Evolutionary conservation across 2,888 invertebrate genomes (phyloP).

Genomic region (Therioaphis trifolii): DNA sequence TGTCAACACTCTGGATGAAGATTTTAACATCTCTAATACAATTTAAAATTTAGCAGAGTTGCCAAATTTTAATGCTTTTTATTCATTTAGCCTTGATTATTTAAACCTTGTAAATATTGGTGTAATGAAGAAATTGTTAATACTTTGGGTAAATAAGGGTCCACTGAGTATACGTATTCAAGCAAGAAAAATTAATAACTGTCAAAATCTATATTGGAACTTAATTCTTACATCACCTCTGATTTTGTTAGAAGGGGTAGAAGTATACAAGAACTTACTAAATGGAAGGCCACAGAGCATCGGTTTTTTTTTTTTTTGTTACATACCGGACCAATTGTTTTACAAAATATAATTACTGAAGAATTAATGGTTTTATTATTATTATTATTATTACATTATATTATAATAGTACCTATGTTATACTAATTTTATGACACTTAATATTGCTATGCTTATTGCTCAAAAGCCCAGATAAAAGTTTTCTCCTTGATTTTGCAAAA

Average conservation of each 20-base stretch:
- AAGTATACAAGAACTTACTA: slow-evolving; percentile 3
- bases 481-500: neutral
- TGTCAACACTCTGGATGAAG: too few species aligned
- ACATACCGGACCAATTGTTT: neutral
- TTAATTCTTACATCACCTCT: neutral
- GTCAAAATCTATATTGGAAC: neutral
- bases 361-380: too few species aligned
- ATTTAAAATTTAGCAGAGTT: too few species aligned
- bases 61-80: too few species aligned
- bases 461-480: neutral
- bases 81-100: neutral
- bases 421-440: slow-evolving; percentile 7
- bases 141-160: slow-evolving; percentile 1
- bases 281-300: neutral
- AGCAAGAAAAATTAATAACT: neutral
- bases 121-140: slow-evolving; percentile 2
- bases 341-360: neutral
- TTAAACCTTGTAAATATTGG: too few species aligned
- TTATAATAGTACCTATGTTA: too few species aligned
- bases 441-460: neutral
- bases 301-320: slow-evolving; percentile 1
- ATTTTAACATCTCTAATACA: too few species aligned
- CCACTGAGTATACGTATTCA: neutral
- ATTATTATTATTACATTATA: too few species aligned
- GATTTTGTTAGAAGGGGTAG: slow-evolving; percentile 10